Conservation (phyloP, 1,140 invertebrate genomes). For the Eupristina koningsbergeri region DNA sequence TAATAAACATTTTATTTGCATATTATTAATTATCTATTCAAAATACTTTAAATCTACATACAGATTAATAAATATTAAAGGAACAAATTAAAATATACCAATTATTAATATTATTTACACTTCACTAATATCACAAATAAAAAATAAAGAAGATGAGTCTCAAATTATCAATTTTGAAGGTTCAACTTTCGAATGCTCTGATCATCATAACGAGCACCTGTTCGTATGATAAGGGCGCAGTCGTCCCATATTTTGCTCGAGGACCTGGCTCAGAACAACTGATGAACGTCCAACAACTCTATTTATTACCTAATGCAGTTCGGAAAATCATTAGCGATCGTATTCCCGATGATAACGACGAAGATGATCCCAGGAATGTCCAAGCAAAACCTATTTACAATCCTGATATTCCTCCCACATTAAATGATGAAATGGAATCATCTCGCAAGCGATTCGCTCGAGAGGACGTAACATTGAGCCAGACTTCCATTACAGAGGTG, state of each 20-base stretch:
- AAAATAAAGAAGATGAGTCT: not conserved
- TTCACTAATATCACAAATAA: not conserved
- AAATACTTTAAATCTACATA: too few species aligned
- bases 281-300: constrained; percentile 19
- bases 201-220: constrained; percentile 55
- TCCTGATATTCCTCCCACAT: too few species aligned
- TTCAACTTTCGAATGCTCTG: constrained; percentile 52
- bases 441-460: too few species aligned
- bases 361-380: too few species aligned
- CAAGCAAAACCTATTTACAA: too few species aligned
- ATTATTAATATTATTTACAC: not conserved
- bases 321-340: not conserved
- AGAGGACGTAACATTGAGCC: too few species aligned
- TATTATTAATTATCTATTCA: too few species aligned
- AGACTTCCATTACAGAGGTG: too few species aligned
- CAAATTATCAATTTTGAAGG: not conserved
- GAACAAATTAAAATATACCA: not conserved
- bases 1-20: too few species aligned
- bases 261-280: constrained; percentile 55
- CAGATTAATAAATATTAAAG: too few species aligned
- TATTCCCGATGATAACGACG: not conserved
- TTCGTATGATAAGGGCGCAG: constrained; percentile 22
- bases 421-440: too few species aligned
- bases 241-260: constrained; percentile 53
- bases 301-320: constrained; percentile 52